Evolutionary conservation across 30 jellyfish, hydroid and myxozoan species (phyloP), one percentile per base, ranked within the genome.

Genomic region (Clytia hemisphaerica): DNA sequence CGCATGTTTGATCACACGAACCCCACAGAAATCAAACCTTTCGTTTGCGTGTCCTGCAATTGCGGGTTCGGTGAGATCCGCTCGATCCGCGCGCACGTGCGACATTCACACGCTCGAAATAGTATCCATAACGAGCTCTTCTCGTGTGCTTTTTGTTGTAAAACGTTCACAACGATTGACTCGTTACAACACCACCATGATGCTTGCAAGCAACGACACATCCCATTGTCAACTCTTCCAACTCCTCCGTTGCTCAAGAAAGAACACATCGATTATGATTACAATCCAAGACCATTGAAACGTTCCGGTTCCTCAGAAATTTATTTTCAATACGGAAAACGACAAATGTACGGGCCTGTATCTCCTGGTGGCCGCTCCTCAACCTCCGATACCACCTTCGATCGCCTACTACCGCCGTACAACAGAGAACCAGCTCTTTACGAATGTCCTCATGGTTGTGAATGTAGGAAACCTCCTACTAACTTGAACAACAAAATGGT

Each of bases 31-130:
- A 45, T 89, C 15, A 89, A 82, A 54, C 95, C 94, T 26, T 89
- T 53, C 42, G 95, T 89, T 27, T 89, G 98, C 61, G 72, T 72
- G 58, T 64, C 88, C 1, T 89, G 98, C 71, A 81, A 82, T 79
- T 75, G 95, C 40, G 98, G 98, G 6, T 89, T 89, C 58, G 93
- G 78, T 0, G 92, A 72, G 42, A 71, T 76, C 42, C 45, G 70
- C 68, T 89, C 98, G 18, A 78, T 89, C 38, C 76, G 83, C 14
- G 95, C 98, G n/a, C 98, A 89, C 61, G 92, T 64, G 46, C 93
- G 98, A 12, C 95, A 89, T 65, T 89, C 98, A 6, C 98, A 89
- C 55, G 92, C 95, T 0, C 75, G 86, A 40, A 89, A 77, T 65
- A 89, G 94, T 37, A 89, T 89, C 44, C 25, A 28, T 30, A 35